A percentile compares a stretch with the other conserved stretches of the same genome.
Evolutionary conservation across 2,888 invertebrate genomes (phyloP).

Genomic region (Aspidiotus destructor): DNA sequence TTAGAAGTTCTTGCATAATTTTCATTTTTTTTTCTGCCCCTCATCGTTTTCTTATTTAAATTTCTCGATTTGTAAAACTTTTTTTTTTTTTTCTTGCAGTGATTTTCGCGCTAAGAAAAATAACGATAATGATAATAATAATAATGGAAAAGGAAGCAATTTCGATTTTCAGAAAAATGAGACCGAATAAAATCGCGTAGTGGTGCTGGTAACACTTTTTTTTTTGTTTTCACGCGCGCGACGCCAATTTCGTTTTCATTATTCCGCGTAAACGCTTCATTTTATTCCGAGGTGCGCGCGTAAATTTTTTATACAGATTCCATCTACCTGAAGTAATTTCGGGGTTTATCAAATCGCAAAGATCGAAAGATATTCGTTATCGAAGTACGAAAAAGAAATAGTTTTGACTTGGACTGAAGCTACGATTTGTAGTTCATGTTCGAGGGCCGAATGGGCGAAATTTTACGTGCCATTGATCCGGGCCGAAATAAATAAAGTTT

Average conservation of each 20-base stretch:
- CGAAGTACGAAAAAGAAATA: background rate
- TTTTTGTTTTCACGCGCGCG: constrained; percentile 15
- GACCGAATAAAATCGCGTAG: constrained; percentile 8
- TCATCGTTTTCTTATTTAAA: constrained; percentile 9
- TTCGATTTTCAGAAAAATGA: constrained; percentile 26
- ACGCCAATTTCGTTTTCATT: constrained; percentile 26
- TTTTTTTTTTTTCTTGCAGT: constrained; percentile 12
- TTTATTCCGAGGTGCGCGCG: constrained; percentile 23
- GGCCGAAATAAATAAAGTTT: too few species aligned
- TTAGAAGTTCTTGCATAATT: too few species aligned
- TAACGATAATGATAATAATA: background rate
- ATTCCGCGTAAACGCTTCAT: constrained; percentile 27
- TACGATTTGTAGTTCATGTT: too few species aligned
- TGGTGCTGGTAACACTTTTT: constrained; percentile 23
- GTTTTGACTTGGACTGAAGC: too few species aligned
- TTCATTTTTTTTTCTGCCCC: background rate
- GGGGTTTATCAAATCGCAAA: constrained; percentile 9
- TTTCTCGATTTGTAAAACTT: constrained; percentile 3
- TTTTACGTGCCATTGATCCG: too few species aligned
- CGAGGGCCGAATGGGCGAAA: too few species aligned
- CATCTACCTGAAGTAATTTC: constrained; percentile 27
- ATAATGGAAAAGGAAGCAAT: constrained; percentile 6
- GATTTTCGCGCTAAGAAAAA: constrained; percentile 23
- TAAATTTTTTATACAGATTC: constrained; percentile 22
- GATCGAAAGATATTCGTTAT: background rate